A percentile compares a stretch with the other conserved stretches of the same genome.
Conservation (phyloP, 2,113 vertebrate species). For the Scortum barcoo region DNA sequence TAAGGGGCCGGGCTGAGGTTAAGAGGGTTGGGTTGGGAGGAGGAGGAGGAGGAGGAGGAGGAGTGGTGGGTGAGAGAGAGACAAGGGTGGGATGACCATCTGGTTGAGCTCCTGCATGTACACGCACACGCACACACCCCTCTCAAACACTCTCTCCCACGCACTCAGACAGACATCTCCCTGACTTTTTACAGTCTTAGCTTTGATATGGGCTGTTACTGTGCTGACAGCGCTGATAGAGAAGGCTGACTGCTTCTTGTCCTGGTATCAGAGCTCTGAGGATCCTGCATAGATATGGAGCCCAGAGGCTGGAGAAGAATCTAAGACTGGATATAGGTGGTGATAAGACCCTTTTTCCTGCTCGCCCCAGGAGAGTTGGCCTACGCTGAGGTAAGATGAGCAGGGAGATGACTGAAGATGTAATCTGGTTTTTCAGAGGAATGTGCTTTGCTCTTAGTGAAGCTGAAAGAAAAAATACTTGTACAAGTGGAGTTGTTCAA, state of each 20-base stretch:
- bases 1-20: conserved; percentile 71
- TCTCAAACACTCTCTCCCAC: conserved; percentile 65
- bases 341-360: conserved; percentile 55
- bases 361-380: conserved; percentile 55
- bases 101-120: conserved; percentile 74
- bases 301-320: conserved; percentile 63
- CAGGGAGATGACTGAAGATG: conserved; percentile 35
- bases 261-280: conserved; percentile 71
- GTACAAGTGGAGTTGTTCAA: conserved; percentile 7
- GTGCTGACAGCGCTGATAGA: conserved; percentile 64
- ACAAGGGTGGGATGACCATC: conserved; percentile 78
- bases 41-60: conserved; percentile 57
- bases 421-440: conserved; percentile 27
- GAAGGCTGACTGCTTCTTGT: conserved; percentile 62
- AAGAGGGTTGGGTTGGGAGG: conserved; percentile 58
- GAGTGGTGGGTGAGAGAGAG: conserved; percentile 52
- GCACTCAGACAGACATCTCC: conserved; percentile 66
- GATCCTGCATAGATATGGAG: conserved; percentile 67
- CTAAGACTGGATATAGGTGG: conserved; percentile 65
- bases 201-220: conserved; percentile 75
- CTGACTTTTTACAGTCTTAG: conserved; percentile 56
- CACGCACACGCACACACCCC: conserved; percentile 64
- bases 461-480: not conserved
- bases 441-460: conserved; percentile 15
- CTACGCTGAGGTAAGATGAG: conserved; percentile 73